Conservation (phyloP, 2,113 vertebrate species). For the Hippocampus guttulatus region DNA sequence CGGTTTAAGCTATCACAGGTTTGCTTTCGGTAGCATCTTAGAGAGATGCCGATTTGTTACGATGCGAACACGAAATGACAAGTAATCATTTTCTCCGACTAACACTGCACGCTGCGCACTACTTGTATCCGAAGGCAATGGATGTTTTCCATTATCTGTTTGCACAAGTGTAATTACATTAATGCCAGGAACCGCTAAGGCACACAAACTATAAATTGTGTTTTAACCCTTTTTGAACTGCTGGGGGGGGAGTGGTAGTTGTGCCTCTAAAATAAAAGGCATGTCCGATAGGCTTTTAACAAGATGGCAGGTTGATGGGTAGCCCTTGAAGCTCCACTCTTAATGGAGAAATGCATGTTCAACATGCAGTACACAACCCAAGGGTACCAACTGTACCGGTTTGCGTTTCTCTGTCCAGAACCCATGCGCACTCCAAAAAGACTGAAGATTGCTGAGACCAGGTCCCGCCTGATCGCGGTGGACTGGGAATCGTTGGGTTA, state of each 20-base stretch:
- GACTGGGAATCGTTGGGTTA: conserved; percentile 98
- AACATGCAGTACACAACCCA: background rate
- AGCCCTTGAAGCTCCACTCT: background rate
- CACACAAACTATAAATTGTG: background rate
- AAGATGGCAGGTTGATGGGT: background rate
- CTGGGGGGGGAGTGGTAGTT: background rate
- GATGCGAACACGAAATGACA: conserved; percentile 17
- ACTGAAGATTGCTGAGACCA: conserved; percentile 92
- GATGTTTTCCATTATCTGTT: background rate
- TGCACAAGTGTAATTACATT: background rate
- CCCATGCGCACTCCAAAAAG: conserved; percentile 97
- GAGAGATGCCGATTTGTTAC: conserved; percentile 8
- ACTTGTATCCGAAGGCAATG: background rate
- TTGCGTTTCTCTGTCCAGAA: conserved; percentile 71
- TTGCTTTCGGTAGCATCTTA: conserved; percentile 45
- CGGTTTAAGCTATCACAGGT: conserved; percentile 36
- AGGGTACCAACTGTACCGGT: background rate
- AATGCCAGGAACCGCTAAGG: background rate
- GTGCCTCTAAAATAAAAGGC: background rate
- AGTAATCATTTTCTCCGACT: background rate
- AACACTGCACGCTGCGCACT: background rate
- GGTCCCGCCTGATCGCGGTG: conserved; percentile 88
- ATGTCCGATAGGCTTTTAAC: background rate
- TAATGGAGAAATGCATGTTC: background rate
- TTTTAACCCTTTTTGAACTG: background rate